Evolutionary conservation across 2,797 vertebrate genomes (phyloP).

Genomic region (Rhinatrema bivittatum): DNA sequence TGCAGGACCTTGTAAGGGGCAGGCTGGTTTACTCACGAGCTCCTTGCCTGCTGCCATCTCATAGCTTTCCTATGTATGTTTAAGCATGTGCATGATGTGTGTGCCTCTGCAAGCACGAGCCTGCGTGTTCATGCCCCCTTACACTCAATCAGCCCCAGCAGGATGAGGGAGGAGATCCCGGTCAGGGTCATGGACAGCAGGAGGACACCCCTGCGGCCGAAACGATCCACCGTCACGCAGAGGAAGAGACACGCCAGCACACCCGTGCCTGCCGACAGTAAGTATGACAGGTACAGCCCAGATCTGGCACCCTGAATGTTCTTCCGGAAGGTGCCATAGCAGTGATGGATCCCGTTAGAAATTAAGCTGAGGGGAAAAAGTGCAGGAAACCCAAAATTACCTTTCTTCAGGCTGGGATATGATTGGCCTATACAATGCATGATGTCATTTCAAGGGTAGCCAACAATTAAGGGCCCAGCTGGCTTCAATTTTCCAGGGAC

Average conservation of each 20-base stretch:
- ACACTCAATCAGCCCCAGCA: constrained; percentile 82
- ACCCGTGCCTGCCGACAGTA: constrained; percentile 74
- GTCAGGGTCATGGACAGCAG: constrained; percentile 78
- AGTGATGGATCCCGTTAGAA: constrained; percentile 81
- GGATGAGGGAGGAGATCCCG: constrained; percentile 74
- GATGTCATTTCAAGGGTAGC: too few species aligned
- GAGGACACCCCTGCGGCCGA: constrained; percentile 78
- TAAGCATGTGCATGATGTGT: too few species aligned
- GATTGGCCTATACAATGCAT: too few species aligned
- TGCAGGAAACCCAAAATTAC: neutral
- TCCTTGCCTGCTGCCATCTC: too few species aligned
- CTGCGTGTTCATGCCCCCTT: neutral
- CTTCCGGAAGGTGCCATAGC: constrained; percentile 78
- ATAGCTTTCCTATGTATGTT: too few species aligned
- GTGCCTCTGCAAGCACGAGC: too few species aligned
- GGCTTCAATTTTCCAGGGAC: too few species aligned
- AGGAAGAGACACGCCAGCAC: constrained; percentile 75
- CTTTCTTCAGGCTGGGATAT: too few species aligned
- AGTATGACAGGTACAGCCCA: constrained; percentile 77
- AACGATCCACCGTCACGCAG: constrained; percentile 73
- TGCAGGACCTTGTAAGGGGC: too few species aligned
- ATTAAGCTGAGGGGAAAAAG: constrained; percentile 63
- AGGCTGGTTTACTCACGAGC: too few species aligned
- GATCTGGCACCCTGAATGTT: constrained; percentile 58
- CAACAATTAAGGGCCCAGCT: too few species aligned